These are phyloP conservation scores for Spilosoma lubricipeda DNA, from an alignment of 2,888 invertebrate species.

Conservation along the genomic window DNA sequence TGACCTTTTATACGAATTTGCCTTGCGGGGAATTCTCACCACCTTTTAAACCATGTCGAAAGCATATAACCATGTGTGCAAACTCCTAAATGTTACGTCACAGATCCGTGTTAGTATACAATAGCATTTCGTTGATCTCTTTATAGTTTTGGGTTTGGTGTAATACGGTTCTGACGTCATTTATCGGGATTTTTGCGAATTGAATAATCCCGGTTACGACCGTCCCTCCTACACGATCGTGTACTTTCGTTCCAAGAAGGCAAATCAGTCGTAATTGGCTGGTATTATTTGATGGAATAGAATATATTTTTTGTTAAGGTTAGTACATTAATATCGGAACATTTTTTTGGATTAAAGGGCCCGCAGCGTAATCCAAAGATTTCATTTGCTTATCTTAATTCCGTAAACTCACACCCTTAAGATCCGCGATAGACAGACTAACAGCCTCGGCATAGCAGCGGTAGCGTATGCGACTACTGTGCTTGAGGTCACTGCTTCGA, in stretches of 20 bases:
- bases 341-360: not conserved
- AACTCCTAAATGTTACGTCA: not conserved
- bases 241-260: not conserved
- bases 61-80: slow-evolving; percentile 1
- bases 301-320: not conserved
- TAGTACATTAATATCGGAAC: not conserved
- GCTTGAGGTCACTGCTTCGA: too few relatives aligned
- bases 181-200: slow-evolving; percentile 7
- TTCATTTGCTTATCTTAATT: too few relatives aligned
- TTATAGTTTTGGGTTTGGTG: slow-evolving; percentile 8
- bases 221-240: slow-evolving; percentile 2
- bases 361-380: too few relatives aligned
- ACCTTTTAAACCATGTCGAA: slow-evolving; percentile 9
- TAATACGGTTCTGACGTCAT: slow-evolving; percentile 4
- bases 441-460: too few relatives aligned
- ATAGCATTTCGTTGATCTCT: slow-evolving; percentile 8
- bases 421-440: too few relatives aligned
- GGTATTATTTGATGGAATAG: not conserved
- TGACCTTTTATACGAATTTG: slow-evolving; percentile 14
- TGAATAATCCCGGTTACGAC: slow-evolving; percentile 9
- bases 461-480: too few relatives aligned
- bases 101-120: slow-evolving; percentile 1
- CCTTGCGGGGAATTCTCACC: slow-evolving; percentile 4
- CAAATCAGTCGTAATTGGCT: slow-evolving; percentile 1
- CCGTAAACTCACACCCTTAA: too few relatives aligned